Evolutionary conservation across 1,140 invertebrate genomes (phyloP), one percentile per base, ranked within the genome.

Genomic region (Hyphantria cunea): DNA sequence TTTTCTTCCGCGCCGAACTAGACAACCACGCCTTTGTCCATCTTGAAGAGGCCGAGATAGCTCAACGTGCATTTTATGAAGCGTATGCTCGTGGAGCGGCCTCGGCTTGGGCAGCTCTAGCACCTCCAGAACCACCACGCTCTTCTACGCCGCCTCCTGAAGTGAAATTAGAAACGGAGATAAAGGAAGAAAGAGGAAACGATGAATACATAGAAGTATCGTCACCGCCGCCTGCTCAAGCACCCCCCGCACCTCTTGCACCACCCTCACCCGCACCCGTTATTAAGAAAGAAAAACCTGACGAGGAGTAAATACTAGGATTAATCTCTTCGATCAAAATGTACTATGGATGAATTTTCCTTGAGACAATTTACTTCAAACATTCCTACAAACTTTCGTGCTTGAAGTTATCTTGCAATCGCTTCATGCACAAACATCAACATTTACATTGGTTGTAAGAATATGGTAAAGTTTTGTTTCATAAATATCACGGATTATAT

Each of bases 1-100:
- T 98, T 90, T 98, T 97, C 91, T 98, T 98, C 90, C 93, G 96
- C 47, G 95, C 96, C 0, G 97, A 99, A 83, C 84, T 98, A 0
- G 96, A 98, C 68, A 97, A 98, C 80, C 98, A 98, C 81, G 92
- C 92, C 9, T 93, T 93, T 52, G 87, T 91, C 10, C 94, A 95
- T 70, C 69, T 92, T 10, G 91, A 92, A 65, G 91, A 92, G 59
- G 91, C 88, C 0, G 88, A 90, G 64, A 79, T 90, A 44, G 87
- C 87, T 6, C 87, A 90, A 55, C 74, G 87, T 55, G 87, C 82
- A 2, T 90, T 90, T 62, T 90, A 90, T 41, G 87, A 90, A 50
- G 87, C 86, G 0, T 90, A 90, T 25, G 86, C 87, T 6, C 72
- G 87, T 32, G 87, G 84, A 4, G 87, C 87, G 6, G 86, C 79